Evolutionary conservation across 2,888 invertebrate genomes (phyloP).

Genomic region (Rhingia campestris): DNA sequence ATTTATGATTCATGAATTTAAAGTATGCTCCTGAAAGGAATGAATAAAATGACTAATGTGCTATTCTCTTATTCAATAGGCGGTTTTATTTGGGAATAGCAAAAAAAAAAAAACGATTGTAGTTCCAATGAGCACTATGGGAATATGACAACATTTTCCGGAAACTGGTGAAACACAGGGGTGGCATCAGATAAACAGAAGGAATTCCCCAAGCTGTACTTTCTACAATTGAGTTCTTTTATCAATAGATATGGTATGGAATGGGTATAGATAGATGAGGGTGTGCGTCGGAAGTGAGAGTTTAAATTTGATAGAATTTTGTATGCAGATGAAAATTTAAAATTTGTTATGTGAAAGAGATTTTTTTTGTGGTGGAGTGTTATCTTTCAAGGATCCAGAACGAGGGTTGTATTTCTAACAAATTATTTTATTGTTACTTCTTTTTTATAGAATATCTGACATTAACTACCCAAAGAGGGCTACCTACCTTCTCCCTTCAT

Average conservation of each 20-base stretch:
- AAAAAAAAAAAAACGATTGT: constrained; percentile 32
- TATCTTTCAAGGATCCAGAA: no score
- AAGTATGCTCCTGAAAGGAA: constrained; percentile 58
- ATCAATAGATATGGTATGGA: not conserved
- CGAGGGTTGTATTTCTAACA: no score
- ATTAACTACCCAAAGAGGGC: no score
- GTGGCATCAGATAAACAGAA: constrained; percentile 4
- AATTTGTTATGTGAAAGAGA: no score
- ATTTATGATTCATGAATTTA: constrained; percentile 73
- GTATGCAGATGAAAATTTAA: no score
- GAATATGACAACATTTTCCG: constrained; percentile 27
- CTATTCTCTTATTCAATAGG: constrained; percentile 57
- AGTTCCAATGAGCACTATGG: constrained; percentile 41
- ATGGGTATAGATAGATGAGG: no score
- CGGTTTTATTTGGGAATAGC: constrained; percentile 34
- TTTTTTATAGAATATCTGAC: no score
- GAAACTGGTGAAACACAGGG: constrained; percentile 31
- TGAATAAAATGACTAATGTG: constrained; percentile 64
- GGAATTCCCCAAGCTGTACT: constrained; percentile 5
- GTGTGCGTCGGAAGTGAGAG: not conserved
- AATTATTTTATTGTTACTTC: no score
- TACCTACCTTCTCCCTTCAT: no score
- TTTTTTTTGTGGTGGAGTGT: no score
- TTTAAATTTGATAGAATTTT: not conserved
- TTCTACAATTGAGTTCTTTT: not conserved